phyloP scores from a whole-genome alignment of 1,140 invertebrate species.

The Agrypnia vestita region DNA sequence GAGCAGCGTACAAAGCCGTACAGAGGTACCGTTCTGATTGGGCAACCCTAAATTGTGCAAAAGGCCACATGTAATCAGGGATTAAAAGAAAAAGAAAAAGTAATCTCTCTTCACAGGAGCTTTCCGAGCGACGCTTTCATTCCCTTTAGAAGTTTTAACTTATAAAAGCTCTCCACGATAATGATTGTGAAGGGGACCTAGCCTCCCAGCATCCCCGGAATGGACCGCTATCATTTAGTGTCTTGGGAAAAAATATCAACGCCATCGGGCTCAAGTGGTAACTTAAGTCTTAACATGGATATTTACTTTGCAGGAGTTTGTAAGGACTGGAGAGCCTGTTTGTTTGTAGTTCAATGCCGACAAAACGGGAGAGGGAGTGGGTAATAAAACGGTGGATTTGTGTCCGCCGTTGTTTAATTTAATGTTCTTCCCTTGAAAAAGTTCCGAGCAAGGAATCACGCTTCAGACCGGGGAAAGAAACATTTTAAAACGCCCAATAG shows the following conservation, averaged over 20 bases:
- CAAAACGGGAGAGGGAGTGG: slow-evolving; percentile 11
- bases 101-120: slow-evolving; percentile 56
- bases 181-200: slow-evolving; percentile 54
- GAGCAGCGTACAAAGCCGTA: neutral
- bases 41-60: slow-evolving; percentile 17
- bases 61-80: slow-evolving; percentile 53
- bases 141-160: slow-evolving; percentile 50
- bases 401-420: slow-evolving; percentile 42
- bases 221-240: slow-evolving; percentile 48
- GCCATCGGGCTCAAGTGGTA: slow-evolving; percentile 55
- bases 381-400: slow-evolving; percentile 42
- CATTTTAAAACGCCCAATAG: slow-evolving; percentile 15
- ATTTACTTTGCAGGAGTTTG: slow-evolving; percentile 61
- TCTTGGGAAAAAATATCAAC: slow-evolving; percentile 46
- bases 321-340: slow-evolving; percentile 44
- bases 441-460: slow-evolving; percentile 34
- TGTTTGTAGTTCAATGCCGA: slow-evolving; percentile 49
- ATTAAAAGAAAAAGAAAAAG: slow-evolving; percentile 56
- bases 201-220: neutral
- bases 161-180: slow-evolving; percentile 58
- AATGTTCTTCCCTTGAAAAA: slow-evolving; percentile 43
- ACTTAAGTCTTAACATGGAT: slow-evolving; percentile 60
- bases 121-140: slow-evolving; percentile 49
- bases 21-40: neutral
- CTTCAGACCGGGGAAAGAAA: slow-evolving; percentile 28